Evolutionary conservation across 2,797 vertebrate species (phyloP), one percentile per base, ranked within the genome.

Genomic region (Typhlichthys subterraneus): DNA sequence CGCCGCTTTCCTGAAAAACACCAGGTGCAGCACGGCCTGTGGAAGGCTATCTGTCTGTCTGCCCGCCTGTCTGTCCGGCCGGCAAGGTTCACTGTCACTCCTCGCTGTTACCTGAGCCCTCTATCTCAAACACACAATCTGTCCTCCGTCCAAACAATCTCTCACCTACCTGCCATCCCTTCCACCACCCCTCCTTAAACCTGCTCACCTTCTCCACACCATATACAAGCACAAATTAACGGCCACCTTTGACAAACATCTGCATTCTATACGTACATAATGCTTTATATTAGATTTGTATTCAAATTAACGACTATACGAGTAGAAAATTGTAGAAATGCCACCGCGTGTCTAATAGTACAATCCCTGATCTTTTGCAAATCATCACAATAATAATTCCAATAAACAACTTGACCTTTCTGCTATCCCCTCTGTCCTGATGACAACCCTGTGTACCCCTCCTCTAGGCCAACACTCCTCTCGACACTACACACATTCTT

Each of bases 11-110:
- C 60, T 79, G 78, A 86, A 88, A 88, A 89, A 88, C 87, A 91
- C 87, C 87, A 91, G 85, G 87, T 91, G 88, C 82, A 82, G 69
- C 23, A 11, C 75, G 63, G 74, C 33, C 45, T 74, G 45, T 46
- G 60, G 69, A 70, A 69, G 75, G 63, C 56, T 63, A 79, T 71
- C 45, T 13, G 38, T 8, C 76, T 73, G 84, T 84, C 85, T 72
- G 72, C 3, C 15, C 70, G 71, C 3, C 15, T 17, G 17, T 8
- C 14, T 7, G 51, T 31, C 13, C 2, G 3, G 33, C 33, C 8
- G 85, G 85, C 85, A 33, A 70, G 67, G 66, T 65, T 69, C 49
- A 63, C 69, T 49, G 65, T 76, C 67, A 45, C 70, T 65, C 65
- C 66, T 80, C 68, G 29, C 73, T 73, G 79, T 76, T 84, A 85